phyloP scores from a whole-genome alignment of 2,797 vertebrate genomes.

The Mycteria americana region DNA sequence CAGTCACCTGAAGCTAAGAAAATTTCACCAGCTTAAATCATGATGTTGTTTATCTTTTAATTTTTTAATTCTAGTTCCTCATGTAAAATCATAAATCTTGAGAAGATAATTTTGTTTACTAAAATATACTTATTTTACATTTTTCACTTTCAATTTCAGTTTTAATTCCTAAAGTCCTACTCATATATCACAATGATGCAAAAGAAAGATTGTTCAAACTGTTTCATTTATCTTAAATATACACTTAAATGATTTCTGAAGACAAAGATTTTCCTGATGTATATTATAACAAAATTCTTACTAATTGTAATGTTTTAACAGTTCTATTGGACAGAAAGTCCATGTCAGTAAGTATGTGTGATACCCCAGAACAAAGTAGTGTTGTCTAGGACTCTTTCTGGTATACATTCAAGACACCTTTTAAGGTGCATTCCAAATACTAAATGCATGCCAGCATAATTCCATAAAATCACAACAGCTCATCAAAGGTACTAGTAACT shows the following conservation, averaged over 20 bases:
- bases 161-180: background rate
- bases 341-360: background rate
- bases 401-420: background rate
- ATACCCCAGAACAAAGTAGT: background rate
- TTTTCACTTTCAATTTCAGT: background rate
- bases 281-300: background rate
- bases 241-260: background rate
- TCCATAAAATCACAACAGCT: background rate
- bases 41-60: background rate
- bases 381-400: background rate
- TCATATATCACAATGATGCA: background rate
- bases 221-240: background rate
- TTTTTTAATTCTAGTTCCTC: background rate
- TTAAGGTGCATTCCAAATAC: background rate
- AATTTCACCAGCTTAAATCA: background rate
- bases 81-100: background rate
- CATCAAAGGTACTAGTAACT: background rate
- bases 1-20: background rate
- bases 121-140: background rate
- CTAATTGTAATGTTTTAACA: background rate
- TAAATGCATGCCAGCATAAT: background rate
- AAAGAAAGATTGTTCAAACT: background rate
- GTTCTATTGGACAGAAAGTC: background rate
- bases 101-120: background rate
- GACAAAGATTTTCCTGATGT: background rate